Percentiles rank a stretch among this genome's conserved stretches.
These are phyloP conservation scores for Paracentrotus lividus DNA, from an alignment of 53 echinoderm and acorn worm species.

Conservation along the genomic window DNA sequence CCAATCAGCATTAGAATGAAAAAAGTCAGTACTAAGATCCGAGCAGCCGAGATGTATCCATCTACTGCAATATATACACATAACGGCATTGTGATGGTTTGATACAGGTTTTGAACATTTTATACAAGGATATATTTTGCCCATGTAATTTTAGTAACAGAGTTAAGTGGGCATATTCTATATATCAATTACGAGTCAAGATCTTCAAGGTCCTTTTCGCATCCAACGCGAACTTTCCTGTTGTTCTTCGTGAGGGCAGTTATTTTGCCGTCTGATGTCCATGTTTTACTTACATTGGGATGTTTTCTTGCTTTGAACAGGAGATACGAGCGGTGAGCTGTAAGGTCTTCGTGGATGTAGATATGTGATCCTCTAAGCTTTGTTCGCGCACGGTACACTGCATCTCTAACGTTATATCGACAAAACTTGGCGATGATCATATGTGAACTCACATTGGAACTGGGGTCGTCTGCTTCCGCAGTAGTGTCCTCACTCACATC, in stretches of 20 bases:
- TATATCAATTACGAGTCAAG: too few relatives aligned
- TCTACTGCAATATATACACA: neutral
- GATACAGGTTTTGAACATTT: neutral
- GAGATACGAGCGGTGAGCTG: neutral
- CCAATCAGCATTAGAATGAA: slow-evolving; percentile 7
- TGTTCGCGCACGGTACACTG: slow-evolving; percentile 44
- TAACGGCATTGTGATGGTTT: slow-evolving; percentile 2
- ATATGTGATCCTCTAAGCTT: slow-evolving; percentile 10
- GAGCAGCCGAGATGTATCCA: slow-evolving; percentile 12
- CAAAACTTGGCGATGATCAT: slow-evolving; percentile 3
- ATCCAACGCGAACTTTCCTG: slow-evolving; percentile 19
- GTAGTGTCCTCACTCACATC: too few relatives aligned
- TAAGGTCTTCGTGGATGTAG: slow-evolving; percentile 45
- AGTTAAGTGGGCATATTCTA: too few relatives aligned
- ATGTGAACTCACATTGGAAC: neutral
- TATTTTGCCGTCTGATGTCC: slow-evolving; percentile 34
- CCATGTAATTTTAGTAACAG: neutral
- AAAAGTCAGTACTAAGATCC: neutral
- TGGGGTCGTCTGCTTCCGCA: too few relatives aligned
- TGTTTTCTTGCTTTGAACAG: slow-evolving; percentile 4
- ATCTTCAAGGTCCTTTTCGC: slow-evolving; percentile 40
- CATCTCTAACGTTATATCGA: slow-evolving; percentile 32
- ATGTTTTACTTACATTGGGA: neutral
- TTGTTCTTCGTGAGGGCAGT: slow-evolving; percentile 37
- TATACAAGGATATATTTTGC: neutral